Evolutionary conservation across 2,113 vertebrate species (phyloP).

Genomic region (Cinclus mexicanus): DNA sequence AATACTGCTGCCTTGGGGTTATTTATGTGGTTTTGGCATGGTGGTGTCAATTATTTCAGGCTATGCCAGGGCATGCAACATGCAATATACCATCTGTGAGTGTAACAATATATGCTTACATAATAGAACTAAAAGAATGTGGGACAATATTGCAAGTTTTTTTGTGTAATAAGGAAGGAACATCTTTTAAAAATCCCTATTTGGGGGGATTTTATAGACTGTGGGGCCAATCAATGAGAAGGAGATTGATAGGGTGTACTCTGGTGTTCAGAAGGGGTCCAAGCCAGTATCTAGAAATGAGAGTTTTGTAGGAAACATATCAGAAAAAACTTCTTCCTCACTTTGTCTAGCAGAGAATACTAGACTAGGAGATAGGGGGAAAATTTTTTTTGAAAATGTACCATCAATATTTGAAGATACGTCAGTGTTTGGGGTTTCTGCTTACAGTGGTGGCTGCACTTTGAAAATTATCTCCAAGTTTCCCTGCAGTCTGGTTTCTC

Average conservation of each 20-base stretch:
- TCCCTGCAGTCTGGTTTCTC: neutral
- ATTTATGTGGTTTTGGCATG: neutral
- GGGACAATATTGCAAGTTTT: fast-evolving
- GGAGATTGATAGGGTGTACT: neutral
- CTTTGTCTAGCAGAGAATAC: neutral
- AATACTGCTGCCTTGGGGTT: neutral
- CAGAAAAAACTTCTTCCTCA: neutral
- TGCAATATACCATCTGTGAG: neutral
- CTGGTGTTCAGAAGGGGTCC: neutral
- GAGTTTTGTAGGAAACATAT: neutral
- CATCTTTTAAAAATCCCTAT: neutral
- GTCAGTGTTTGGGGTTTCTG: neutral
- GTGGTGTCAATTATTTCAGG: neutral
- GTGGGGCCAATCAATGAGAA: neutral
- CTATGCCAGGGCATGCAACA: neutral
- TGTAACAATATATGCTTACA: neutral
- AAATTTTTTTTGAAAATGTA: neutral
- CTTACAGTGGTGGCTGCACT: neutral
- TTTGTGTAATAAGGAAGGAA: neutral
- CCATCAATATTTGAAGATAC: neutral
- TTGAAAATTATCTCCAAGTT: neutral
- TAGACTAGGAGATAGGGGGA: neutral
- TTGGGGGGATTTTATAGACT: neutral
- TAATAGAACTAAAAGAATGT: neutral
- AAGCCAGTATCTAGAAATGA: neutral